phyloP scores from a whole-genome alignment of 2,113 vertebrate species.

The Dendropsophus ebraccatus region DNA sequence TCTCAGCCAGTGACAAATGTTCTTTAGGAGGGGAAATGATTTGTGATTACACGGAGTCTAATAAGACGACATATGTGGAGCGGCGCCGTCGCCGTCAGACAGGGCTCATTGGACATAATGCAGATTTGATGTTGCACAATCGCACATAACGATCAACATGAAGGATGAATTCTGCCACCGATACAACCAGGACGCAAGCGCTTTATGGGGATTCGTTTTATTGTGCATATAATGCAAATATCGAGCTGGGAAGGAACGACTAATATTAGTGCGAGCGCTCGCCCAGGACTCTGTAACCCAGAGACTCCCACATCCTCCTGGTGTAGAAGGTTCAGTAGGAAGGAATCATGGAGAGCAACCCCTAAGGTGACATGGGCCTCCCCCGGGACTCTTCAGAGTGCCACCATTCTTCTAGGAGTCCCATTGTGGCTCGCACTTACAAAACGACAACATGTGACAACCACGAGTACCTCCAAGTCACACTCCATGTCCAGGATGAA shows the following conservation, averaged over 20 bases:
- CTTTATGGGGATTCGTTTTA: not conserved
- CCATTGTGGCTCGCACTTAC: too few relatives aligned
- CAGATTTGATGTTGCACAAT: not conserved
- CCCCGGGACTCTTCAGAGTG: too few relatives aligned
- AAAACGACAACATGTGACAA: too few relatives aligned
- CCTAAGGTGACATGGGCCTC: too few relatives aligned
- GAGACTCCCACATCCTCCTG: not conserved
- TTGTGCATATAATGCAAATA: not conserved
- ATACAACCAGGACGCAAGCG: not conserved
- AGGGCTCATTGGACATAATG: conserved; percentile 47
- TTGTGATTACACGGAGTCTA: conserved; percentile 15
- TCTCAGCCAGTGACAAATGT: not conserved
- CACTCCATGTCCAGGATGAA: too few relatives aligned
- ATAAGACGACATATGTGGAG: conserved; percentile 3
- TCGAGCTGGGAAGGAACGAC: not conserved
- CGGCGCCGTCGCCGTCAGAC: not conserved
- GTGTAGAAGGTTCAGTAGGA: too few relatives aligned
- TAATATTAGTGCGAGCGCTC: not conserved
- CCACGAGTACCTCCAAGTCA: too few relatives aligned
- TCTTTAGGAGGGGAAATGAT: not conserved
- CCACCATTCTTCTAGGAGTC: too few relatives aligned
- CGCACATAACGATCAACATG: conserved; percentile 5
- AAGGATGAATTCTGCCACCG: not conserved
- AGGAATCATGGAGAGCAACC: too few relatives aligned
- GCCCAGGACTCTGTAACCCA: not conserved